Conservation (phyloP, 2,797 vertebrate genomes). For the Spinus olivaceus region DNA sequence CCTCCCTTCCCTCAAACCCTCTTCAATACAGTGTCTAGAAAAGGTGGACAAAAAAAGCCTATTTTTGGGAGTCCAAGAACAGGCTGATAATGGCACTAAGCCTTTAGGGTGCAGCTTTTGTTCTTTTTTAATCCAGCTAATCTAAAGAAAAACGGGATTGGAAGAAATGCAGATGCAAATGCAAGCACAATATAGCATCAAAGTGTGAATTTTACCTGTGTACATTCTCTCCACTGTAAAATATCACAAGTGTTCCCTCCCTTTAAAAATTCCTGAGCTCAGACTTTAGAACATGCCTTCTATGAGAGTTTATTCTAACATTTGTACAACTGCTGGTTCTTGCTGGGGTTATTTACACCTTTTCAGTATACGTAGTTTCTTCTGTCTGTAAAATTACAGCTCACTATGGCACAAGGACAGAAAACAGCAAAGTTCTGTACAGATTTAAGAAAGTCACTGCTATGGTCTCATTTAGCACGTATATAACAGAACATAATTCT, state of each 20-base stretch:
- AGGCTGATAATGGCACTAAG: neutral
- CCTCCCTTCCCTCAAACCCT: neutral
- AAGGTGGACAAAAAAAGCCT: neutral
- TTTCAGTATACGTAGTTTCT: neutral
- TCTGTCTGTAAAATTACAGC: neutral
- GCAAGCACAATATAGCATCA: neutral
- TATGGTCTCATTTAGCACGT: neutral
- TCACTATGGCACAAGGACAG: neutral
- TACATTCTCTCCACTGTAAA: neutral
- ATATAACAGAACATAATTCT: neutral
- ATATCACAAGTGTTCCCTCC: neutral
- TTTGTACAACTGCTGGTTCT: neutral
- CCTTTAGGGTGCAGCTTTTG: neutral
- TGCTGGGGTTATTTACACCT: neutral
- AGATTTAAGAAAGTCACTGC: neutral
- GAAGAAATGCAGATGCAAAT: neutral
- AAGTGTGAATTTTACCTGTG: neutral
- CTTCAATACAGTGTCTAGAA: neutral
- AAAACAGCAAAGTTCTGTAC: neutral
- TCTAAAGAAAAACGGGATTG: neutral
- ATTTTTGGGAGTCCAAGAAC: neutral
- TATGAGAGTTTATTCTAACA: neutral
- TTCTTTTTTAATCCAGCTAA: neutral
- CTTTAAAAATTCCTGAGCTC: neutral
- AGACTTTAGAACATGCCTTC: neutral